Conservation (phyloP, 2,888 invertebrate species). For the Mythimna impura region DNA sequence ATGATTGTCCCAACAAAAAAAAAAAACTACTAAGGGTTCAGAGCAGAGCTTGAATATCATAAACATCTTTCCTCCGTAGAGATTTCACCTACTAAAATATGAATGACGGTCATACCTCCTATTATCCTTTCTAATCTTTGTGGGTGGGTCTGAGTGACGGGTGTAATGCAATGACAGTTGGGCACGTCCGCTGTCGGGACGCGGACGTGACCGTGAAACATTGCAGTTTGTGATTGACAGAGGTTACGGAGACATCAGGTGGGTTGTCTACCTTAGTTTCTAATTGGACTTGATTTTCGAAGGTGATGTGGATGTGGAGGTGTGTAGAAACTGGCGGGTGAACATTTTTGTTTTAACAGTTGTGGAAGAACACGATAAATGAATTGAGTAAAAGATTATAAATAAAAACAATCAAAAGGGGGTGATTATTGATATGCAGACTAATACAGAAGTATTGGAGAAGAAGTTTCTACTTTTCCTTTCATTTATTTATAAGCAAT, state of each 20-base stretch:
- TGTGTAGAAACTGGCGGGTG: too few species aligned
- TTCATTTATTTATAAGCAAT: too few species aligned
- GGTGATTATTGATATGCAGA: too few species aligned
- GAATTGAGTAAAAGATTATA: too few species aligned
- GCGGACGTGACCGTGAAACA: slow-evolving; percentile 11
- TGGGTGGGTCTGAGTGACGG: slow-evolving; percentile 1
- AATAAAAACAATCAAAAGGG: too few species aligned
- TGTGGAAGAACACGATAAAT: too few species aligned
- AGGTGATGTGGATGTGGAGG: background rate
- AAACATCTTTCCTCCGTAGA: slow-evolving; percentile 1
- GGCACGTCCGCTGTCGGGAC: background rate
- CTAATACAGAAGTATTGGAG: too few species aligned
- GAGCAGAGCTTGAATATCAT: background rate
- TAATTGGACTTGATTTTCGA: background rate
- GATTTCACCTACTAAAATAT: slow-evolving; percentile 10
- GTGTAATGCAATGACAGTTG: slow-evolving; percentile 2
- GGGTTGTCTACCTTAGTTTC: background rate
- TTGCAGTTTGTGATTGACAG: background rate
- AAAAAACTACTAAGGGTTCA: background rate
- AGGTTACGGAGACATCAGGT: background rate
- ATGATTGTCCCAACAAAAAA: too few species aligned
- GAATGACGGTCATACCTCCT: background rate
- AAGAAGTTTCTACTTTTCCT: too few species aligned
- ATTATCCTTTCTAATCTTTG: slow-evolving; percentile 21
- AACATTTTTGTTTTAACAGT: too few species aligned